Evolutionary conservation across 1,140 invertebrate genomes (phyloP), one percentile per base, ranked within the genome.

Genomic region (Panagrolaimus sp.): DNA sequence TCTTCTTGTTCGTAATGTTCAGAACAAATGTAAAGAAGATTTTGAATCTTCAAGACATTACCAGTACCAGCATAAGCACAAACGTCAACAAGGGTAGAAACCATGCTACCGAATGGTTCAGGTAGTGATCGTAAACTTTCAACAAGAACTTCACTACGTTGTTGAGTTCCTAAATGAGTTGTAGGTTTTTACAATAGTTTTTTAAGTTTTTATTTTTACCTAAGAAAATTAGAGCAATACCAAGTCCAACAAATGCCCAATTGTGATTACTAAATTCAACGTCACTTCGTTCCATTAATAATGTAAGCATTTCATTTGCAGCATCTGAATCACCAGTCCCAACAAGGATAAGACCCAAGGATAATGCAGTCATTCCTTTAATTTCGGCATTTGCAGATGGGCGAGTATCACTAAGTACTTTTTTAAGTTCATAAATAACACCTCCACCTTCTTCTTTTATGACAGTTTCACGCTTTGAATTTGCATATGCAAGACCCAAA

Each of bases 21-120:
- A 27, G 93, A 96, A 84, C 96, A 98, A 74, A 98, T 93, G 82
- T 98, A 95, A 25, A 98, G 85, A 70, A 99, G 87, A 78, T 96
- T 89, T 82, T 99, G 96, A 61, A 99, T 91, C 84, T 98, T 96
- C 0, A 99, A 86, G 4, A 99, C 96, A 86, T 99, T 97, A 1
- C 96, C 96, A 61, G 96, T 98, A 70, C 94, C 96, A 9, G 96
- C 96, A 86, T 97, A 99, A 1, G 95, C 94, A 85, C 95, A 98
- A 76, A 97, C 92, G 79, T 98, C 95, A 14, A 99, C 90, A 81
- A 98, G 88, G 27, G 93, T 94, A 5, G 51, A 57, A 11, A 57
- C 51, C 51, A 57, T 57, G n/a, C 51, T 57, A 78, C 89, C 91
- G 76, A 97, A 92, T 1, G 95, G 94, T 83, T 98, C 93, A 1